Percentiles rank a stretch among this genome's conserved stretches.
Conservation (phyloP, 1,140 invertebrate species). For the Solenopsis invicta region DNA sequence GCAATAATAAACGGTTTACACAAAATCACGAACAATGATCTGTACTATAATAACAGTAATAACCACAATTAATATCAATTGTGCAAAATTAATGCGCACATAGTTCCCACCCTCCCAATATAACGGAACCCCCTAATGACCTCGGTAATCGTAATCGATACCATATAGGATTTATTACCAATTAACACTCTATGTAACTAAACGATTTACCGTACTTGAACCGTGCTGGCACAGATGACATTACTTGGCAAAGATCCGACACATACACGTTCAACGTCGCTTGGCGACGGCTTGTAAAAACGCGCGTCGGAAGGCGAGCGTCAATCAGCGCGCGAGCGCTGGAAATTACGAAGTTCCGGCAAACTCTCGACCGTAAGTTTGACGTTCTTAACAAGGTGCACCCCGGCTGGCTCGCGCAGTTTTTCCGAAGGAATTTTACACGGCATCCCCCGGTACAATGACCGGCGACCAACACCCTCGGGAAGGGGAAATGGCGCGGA, state of each 20-base stretch:
- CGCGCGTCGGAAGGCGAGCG: conserved; percentile 4
- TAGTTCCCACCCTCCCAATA: not conserved
- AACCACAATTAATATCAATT: conserved; percentile 13
- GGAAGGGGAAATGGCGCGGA: conserved; percentile 69
- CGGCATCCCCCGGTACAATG: conserved; percentile 5
- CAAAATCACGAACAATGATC: not conserved
- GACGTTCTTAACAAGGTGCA: conserved; percentile 70
- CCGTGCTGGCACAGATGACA: not conserved
- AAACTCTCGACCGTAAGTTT: conserved; percentile 65
- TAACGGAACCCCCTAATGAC: conserved; percentile 2
- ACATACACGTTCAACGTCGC: not conserved
- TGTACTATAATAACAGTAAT: not conserved
- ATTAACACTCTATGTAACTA: conserved; percentile 33
- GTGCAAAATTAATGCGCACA: conserved; percentile 9
- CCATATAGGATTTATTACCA: conserved; percentile 9
- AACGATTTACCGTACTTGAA: not conserved
- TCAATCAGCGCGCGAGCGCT: conserved; percentile 29
- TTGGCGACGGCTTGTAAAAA: conserved; percentile 4
- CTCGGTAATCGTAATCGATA: conserved; percentile 6
- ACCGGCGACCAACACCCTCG: conserved; percentile 19
- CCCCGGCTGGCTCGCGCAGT: conserved; percentile 44
- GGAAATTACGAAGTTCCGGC: conserved; percentile 65
- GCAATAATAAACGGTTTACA: not conserved
- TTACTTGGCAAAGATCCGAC: not conserved
- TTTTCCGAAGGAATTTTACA: conserved; percentile 74